Evolutionary conservation across 2,888 invertebrate species (phyloP), one percentile per base, ranked within the genome.

Genomic region (Dryobotodes eremita): DNA sequence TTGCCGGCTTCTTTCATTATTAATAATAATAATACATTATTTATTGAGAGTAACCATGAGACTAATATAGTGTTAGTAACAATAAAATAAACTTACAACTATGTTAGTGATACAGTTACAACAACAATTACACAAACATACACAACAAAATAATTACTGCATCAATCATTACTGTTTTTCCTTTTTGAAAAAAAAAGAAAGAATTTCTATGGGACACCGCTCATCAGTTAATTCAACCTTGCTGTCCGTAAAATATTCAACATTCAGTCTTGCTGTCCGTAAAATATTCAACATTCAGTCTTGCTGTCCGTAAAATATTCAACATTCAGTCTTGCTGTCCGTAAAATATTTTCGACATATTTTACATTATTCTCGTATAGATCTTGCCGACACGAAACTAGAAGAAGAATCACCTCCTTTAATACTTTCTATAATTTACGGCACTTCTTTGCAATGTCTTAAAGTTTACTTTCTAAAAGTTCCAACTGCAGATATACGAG

Each of bases 401-500:
- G 15, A 84, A 66, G 61, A 79, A 66, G 55, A 80, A 84, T 68
- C 59, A 20, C 66, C 59, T 48, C 4, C 15, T 68, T 55, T 68
- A 62, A 68, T 80, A 80, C 84, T 68, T 66, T 55, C 26, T 68
- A 79, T 66, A 83, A 79, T 84, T 84, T 80, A 80, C 68, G 55
- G 26, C 80, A 84, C 80, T 80, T 68, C 68, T 84, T 66, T 68
- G 80, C 61, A 66, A 78, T 48, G 26, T 70, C 64, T 80, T 59
- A 59, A 69, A 85, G 65, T 59, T 46, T 59, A 59, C 53, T 59
- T 69, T 59, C 55, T 69, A 69, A 69, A 62, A 72, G 62, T 85
- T 68, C 46, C 46, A 72, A 81, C 74, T 48, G 64, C 46, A 84
- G 61, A 84, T 84, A 83, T 83, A 84, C 59, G 57, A 71, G 59